Evolutionary conservation across 37 sponge, comb jelly and placozoan genomes (phyloP).

Genomic region (Halichondria panicea): DNA sequence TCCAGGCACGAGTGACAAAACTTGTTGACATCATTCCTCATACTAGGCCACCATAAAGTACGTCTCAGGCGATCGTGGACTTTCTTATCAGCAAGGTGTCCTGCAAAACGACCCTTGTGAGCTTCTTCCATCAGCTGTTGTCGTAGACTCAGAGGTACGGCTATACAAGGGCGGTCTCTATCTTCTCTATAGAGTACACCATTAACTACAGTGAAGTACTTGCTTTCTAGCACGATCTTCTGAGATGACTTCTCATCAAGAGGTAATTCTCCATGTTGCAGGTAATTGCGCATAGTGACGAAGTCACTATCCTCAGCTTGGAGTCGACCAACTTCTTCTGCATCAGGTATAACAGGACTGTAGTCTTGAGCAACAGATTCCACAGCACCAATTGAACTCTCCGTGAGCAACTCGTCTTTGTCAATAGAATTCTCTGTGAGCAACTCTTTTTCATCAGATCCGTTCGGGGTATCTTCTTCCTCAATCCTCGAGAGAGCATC

Average conservation of each 20-base stretch:
- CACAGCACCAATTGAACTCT: too few species aligned
- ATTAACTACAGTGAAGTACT: too few species aligned
- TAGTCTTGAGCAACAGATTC: too few species aligned
- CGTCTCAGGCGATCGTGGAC: constrained; percentile 16
- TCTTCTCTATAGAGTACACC: too few species aligned
- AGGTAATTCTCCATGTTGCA: not conserved
- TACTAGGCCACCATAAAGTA: constrained; percentile 35
- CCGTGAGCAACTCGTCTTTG: not conserved
- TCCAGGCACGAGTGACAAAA: constrained; percentile 46
- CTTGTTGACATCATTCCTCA: constrained; percentile 33
- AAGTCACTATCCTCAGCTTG: not conserved
- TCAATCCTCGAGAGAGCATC: too few species aligned
- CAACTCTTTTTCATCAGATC: not conserved
- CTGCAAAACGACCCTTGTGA: constrained; percentile 32
- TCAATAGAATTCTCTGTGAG: not conserved
- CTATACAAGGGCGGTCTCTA: too few species aligned
- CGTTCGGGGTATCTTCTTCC: too few species aligned
- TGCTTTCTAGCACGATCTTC: too few species aligned
- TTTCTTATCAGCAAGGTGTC: constrained; percentile 40
- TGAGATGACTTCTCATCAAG: too few species aligned
- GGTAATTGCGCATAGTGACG: not conserved
- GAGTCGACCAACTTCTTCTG: not conserved
- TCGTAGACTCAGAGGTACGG: too few species aligned
- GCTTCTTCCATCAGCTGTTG: constrained; percentile 5
- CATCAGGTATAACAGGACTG: too few species aligned